phyloP scores from a whole-genome alignment of 2,113 vertebrate species.

The cat (Felis catus) region DNA sequence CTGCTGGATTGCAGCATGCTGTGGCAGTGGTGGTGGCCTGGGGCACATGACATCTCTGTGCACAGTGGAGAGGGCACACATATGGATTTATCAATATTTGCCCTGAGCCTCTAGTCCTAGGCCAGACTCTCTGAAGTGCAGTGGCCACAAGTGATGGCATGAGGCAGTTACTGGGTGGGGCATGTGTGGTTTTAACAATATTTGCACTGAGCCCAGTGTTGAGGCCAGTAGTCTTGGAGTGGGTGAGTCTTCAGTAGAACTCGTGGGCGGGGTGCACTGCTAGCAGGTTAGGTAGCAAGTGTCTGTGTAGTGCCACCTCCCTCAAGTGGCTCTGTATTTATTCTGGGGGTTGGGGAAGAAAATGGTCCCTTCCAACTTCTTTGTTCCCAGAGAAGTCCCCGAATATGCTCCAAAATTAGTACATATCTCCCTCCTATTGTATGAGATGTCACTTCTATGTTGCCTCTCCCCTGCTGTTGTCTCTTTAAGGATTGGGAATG shows the following conservation, averaged over 20 bases:
- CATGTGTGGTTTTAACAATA: background rate
- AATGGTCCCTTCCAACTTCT: background rate
- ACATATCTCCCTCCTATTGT: background rate
- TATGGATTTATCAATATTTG: background rate
- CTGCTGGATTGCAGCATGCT: background rate
- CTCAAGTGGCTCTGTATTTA: background rate
- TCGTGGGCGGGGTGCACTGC: background rate
- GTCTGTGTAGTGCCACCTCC: background rate
- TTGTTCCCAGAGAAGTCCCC: background rate
- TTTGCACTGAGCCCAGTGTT: background rate
- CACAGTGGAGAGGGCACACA: background rate
- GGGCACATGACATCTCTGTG: background rate
- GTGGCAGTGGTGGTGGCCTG: too few relatives aligned
- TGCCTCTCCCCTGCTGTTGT: background rate
- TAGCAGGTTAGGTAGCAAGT: background rate
- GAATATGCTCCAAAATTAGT: background rate
- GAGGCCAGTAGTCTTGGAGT: background rate
- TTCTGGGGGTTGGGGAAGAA: background rate
- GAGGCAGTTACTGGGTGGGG: background rate
- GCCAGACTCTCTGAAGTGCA: background rate
- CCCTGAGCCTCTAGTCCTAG: background rate
- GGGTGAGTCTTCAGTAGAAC: background rate
- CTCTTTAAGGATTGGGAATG: background rate
- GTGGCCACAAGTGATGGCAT: background rate
- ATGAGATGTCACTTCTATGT: background rate